Evolutionary conservation across 2,113 vertebrate genomes (phyloP).

Genomic region (Chaenogobius annularis): DNA sequence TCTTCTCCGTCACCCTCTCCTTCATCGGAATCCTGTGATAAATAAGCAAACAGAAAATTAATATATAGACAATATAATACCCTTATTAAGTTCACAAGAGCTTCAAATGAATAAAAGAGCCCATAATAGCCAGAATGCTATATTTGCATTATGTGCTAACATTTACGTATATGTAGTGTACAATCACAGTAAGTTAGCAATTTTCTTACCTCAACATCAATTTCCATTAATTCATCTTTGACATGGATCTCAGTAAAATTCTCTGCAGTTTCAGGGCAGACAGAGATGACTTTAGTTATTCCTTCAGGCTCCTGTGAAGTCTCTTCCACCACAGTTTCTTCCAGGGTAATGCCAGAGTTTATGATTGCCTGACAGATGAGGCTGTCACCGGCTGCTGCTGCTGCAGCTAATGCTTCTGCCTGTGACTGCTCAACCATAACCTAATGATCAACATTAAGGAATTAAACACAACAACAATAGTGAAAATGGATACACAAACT

Average conservation of each 20-base stretch:
- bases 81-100: neutral
- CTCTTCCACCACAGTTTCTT: conserved; percentile 66
- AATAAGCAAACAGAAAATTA: neutral
- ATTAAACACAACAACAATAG: neutral
- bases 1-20: conserved; percentile 34
- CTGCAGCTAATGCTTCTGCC: conserved; percentile 62
- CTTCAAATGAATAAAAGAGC: neutral
- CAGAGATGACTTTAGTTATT: conserved; percentile 57
- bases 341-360: conserved; percentile 89
- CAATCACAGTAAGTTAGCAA: neutral
- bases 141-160: neutral
- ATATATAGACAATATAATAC: neutral
- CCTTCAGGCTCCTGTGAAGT: conserved; percentile 61
- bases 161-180: neutral
- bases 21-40: conserved; percentile 61
- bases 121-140: neutral
- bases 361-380: conserved; percentile 93
- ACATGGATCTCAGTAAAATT: conserved; percentile 73
- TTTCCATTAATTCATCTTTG: conserved; percentile 78
- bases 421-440: conserved; percentile 70
- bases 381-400: conserved; percentile 80
- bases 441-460: conserved; percentile 32
- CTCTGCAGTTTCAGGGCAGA: conserved; percentile 53
- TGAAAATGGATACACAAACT: neutral
- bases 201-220: conserved; percentile 64